These are phyloP conservation scores for Drosophila setifemur DNA, from an alignment of 1,140 invertebrate species.

Conservation along the genomic window DNA sequence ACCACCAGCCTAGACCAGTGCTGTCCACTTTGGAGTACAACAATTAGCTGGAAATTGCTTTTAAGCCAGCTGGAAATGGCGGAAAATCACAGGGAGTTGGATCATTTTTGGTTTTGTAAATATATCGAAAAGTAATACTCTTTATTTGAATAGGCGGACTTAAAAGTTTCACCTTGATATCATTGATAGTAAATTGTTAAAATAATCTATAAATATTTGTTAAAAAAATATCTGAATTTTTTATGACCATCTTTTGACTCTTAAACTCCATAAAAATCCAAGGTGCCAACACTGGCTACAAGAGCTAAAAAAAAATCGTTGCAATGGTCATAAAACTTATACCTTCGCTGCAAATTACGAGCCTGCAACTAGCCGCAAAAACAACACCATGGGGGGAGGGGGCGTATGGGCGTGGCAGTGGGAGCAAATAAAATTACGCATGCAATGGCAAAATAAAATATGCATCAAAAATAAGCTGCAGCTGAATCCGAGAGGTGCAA, in stretches of 20 bases:
- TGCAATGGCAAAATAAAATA: slow-evolving; percentile 79
- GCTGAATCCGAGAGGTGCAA: slow-evolving; percentile 57
- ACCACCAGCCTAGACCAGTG: not conserved
- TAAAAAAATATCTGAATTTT: too few relatives aligned
- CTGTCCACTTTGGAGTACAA: not conserved
- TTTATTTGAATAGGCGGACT: too few relatives aligned
- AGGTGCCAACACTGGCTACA: not conserved
- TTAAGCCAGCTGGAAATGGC: too few relatives aligned
- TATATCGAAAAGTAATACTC: too few relatives aligned
- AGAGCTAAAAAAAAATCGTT: slow-evolving; percentile 31
- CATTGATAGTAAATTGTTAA: too few relatives aligned
- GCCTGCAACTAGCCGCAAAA: slow-evolving; percentile 35
- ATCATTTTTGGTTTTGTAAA: too few relatives aligned
- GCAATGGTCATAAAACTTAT: slow-evolving; percentile 65
- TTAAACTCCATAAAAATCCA: not conserved
- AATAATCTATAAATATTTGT: too few relatives aligned
- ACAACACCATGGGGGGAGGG: slow-evolving; percentile 6
- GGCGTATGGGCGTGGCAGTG: slow-evolving; percentile 17
- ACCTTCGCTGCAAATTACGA: slow-evolving; percentile 51
- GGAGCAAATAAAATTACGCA: slow-evolving; percentile 75
- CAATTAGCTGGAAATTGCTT: not conserved
- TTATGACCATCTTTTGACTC: too few relatives aligned
- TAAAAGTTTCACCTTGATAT: too few relatives aligned
- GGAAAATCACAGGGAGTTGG: too few relatives aligned
- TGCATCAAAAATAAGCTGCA: slow-evolving; percentile 79